Base-by-base conservation (phyloP, 2,797 vertebrate species). In the Fringilla coelebs region DNA sequence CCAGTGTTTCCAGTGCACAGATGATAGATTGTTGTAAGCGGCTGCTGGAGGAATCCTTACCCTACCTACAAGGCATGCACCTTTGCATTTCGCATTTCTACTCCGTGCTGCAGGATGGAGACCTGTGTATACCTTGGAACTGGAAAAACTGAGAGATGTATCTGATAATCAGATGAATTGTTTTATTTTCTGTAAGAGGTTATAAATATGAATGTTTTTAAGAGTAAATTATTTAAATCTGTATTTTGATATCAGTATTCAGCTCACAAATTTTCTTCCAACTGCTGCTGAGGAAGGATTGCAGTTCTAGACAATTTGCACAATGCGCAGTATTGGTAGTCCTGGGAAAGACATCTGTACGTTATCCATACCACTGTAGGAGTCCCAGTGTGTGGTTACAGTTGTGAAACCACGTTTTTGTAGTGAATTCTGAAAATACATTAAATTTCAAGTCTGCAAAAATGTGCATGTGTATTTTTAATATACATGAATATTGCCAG, bases 51-150 rank as follows among this genome's bases (percentile, higher is more conserved):
- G 98, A 98, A 46, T 97, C 97, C 0, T 62, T 97, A 34, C 98
- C 99, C 0, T 98, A 98, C 49, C 92, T 99, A 34, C 98, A 98
- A 55, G 99, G 99, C 67, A 98, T 99, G 96, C 98, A 98, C 61
- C 95, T 99, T 20, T 98, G 98, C 12, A 67, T 99, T 28, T 99
- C 99, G 0, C 98, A 99, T 68, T 99, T 99, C 95, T 99, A 99
- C 97, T 99, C 99, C 0, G 99, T 99, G 62, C 98, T 99, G 98
- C 99, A 99, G 94, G 99, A 99, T 14, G 99, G 99, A 62, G 99
- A 99, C 96, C 96, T 99, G 17, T 99, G 98, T 93, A 98, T 99
- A 81, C 99, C 99, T 51, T 99, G 99, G 99, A 98, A 99, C 95
- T 99, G 99, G 99, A 99, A 99, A 95, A 97, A 96, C 88, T 99